Conservation (phyloP, 2,797 vertebrate species). For the Dromococcyx pavoninus region DNA sequence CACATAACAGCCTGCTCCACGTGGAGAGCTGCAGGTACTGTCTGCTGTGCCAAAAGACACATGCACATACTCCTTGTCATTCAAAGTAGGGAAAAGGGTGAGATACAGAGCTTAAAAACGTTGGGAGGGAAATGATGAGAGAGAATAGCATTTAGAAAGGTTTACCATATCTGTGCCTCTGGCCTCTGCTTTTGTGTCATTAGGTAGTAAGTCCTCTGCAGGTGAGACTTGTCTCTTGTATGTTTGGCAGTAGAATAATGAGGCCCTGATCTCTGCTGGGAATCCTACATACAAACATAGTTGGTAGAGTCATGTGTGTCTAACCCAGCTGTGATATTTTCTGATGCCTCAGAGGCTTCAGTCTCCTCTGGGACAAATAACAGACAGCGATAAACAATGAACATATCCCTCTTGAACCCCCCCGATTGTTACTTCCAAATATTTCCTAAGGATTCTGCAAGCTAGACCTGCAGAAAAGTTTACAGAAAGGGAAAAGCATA, state of each 20-base stretch:
- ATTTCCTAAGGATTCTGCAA: background rate
- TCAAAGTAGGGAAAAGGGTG: background rate
- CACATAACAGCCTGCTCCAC: background rate
- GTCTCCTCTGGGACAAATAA: conserved; percentile 1
- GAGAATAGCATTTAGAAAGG: background rate
- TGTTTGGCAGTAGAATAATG: background rate
- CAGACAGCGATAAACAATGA: background rate
- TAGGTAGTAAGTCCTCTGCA: background rate
- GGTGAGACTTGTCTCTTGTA: background rate
- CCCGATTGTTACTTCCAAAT: background rate
- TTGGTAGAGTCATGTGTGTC: background rate
- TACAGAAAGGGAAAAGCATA: background rate
- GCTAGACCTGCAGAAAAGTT: background rate
- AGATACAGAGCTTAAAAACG: conserved; percentile 22
- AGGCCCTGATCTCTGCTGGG: background rate
- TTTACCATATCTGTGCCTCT: background rate
- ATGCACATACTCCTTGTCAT: background rate
- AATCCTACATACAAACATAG: background rate
- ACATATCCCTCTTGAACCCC: background rate
- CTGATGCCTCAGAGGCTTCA: conserved; percentile 1
- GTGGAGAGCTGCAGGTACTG: background rate
- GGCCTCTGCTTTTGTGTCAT: background rate
- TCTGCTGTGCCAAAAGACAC: conserved; percentile 22
- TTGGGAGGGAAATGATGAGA: background rate
- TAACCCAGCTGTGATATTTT: background rate